Evolutionary conservation across 2,888 invertebrate genomes (phyloP), one percentile per base, ranked within the genome.

Genomic region (Nineta flava): DNA sequence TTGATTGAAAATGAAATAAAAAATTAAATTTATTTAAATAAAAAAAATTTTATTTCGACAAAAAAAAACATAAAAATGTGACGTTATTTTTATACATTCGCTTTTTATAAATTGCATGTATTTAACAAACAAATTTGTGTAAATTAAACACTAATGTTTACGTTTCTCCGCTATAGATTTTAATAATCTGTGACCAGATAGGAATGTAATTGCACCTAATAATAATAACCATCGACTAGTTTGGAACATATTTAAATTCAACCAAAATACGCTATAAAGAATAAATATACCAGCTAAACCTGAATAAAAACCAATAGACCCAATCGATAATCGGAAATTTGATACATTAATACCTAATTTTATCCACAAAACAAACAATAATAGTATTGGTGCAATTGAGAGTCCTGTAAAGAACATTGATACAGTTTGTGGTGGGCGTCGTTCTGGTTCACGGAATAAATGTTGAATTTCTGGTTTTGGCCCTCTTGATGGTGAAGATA

Each of bases 171-270:
- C 91, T 57, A 96, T 80, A 52, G 80, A 76, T 51, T 90, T 83
- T 58, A 99, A 76, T 64, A 97, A 75, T 56, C 88, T 81, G 66
- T 95, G 94, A 2, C 97, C 97, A 53, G 87, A 81, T 38, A 97
- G 76, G 76, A 97, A 96, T 50, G 96, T 95, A 55, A 94, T 75
- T 38, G 84, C 72, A 51, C 83, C 93, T 50, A 97, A 74, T 52
- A 87, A 81, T 56, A 87, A 72, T 59, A 99, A 75, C 71, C 90
- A 92, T 58, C 91, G 85, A 59, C 94, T 72, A 15, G 97, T 95
- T 56, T 85, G 81, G 73, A 99, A 99, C 97, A 99, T 99, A 62
- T 92, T 83, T 58, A 97, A 73, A 62, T 83, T 76, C 57, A 93
- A 69, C 95, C 96, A 99, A 72, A 99, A 93, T 59, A 86, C 68